These are phyloP conservation scores for Hylaeus anthracinus DNA, from an alignment of 1,140 invertebrate genomes.

Conservation along the genomic window DNA sequence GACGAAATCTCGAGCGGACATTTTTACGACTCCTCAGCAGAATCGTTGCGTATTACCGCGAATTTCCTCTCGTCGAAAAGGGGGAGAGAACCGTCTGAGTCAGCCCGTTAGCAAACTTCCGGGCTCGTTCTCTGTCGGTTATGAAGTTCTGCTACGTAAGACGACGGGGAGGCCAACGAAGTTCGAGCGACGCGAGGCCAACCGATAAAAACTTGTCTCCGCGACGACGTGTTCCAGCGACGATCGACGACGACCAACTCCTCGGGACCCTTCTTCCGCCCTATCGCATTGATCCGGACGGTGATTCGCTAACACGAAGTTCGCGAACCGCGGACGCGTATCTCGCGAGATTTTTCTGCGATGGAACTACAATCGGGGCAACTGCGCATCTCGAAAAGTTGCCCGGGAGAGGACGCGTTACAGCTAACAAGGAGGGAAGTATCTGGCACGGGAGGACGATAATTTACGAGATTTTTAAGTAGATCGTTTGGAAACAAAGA, in stretches of 20 bases:
- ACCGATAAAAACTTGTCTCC: constrained; percentile 34
- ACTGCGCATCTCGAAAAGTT: too few relatives aligned
- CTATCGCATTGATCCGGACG: background rate
- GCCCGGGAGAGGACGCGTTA: too few relatives aligned
- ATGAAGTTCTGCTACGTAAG: constrained; percentile 45
- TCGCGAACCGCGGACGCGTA: background rate
- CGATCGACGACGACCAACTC: constrained; percentile 17
- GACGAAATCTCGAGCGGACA: background rate
- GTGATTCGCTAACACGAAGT: background rate
- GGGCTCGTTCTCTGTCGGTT: constrained; percentile 39
- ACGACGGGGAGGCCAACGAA: background rate
- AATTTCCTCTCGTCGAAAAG: background rate
- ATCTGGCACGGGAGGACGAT: too few relatives aligned
- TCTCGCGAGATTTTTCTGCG: background rate
- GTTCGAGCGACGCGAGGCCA: constrained; percentile 11
- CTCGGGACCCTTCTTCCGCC: background rate
- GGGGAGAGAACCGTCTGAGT: constrained; percentile 19
- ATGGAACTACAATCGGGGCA: too few relatives aligned
- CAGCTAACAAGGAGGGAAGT: too few relatives aligned
- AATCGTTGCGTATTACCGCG: constrained; percentile 43
- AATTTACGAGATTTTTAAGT: too few relatives aligned
- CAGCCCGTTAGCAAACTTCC: constrained; percentile 52
- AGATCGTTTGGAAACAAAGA: too few relatives aligned
- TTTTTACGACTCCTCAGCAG: constrained; percentile 38
- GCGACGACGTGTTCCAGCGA: constrained; percentile 6